Percentiles rank a stretch among this genome's conserved stretches.
phyloP scores from a whole-genome alignment of 1,140 invertebrate species.

The Tribolium castaneum region DNA sequence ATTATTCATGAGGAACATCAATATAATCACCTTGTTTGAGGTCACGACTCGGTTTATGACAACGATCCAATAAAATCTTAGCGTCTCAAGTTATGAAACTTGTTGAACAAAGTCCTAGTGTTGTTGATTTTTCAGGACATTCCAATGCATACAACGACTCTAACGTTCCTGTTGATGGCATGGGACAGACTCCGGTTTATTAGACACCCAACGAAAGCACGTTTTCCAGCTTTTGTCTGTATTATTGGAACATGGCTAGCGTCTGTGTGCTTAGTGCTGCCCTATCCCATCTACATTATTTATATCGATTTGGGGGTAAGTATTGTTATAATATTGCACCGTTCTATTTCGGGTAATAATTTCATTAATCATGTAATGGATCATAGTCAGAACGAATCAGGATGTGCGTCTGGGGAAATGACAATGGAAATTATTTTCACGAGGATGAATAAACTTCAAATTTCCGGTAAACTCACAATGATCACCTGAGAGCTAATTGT shows the following conservation, averaged over 20 bases:
- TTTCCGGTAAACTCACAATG: no score
- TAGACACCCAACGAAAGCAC: slow-evolving; percentile 72
- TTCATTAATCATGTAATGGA: no score
- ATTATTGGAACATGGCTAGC: slow-evolving; percentile 76
- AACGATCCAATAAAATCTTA: background rate
- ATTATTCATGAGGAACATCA: background rate
- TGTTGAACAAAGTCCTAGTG: background rate
- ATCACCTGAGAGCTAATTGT: no score
- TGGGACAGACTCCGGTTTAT: slow-evolving; percentile 75
- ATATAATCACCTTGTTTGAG: background rate
- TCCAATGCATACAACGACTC: slow-evolving; percentile 76
- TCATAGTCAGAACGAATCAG: no score
- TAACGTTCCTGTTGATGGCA: slow-evolving; percentile 77
- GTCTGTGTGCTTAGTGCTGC: slow-evolving; percentile 76
- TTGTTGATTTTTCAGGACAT: slow-evolving; percentile 69
- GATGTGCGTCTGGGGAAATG: no score
- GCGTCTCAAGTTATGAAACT: background rate
- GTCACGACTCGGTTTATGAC: background rate
- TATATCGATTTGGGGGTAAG: slow-evolving; percentile 76
- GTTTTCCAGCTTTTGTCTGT: slow-evolving; percentile 74
- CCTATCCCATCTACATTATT: slow-evolving; percentile 79
- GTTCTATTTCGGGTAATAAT: no score
- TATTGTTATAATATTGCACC: slow-evolving; percentile 37
- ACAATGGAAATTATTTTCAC: no score
- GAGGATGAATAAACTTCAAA: no score